phyloP scores from a whole-genome alignment of 2,797 vertebrate genomes.

The Sebastes nivosus region DNA sequence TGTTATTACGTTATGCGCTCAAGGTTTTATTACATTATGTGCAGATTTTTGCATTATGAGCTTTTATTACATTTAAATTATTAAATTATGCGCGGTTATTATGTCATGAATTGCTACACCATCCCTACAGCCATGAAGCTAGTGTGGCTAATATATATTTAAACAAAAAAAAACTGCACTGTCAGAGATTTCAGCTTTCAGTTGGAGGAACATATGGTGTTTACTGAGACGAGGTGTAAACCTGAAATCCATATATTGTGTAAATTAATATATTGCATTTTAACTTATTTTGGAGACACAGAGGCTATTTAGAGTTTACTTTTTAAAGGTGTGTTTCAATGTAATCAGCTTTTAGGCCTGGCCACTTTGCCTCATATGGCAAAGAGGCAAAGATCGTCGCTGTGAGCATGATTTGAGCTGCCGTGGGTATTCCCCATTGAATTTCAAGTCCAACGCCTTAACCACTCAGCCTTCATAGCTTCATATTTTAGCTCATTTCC shows the following conservation, averaged over 20 bases:
- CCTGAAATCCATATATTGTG: not conserved
- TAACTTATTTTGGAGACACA: not conserved
- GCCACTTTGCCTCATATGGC: not conserved
- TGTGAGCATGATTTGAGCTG: not conserved
- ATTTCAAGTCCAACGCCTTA: not conserved
- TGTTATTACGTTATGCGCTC: too few relatives aligned
- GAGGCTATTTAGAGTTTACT: not conserved
- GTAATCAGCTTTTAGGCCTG: not conserved
- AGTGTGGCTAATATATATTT: too few relatives aligned
- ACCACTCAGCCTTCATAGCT: not conserved
- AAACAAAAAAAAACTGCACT: too few relatives aligned
- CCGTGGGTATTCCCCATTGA: not conserved
- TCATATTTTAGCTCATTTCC: not conserved
- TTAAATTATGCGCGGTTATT: too few relatives aligned
- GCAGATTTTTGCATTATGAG: too few relatives aligned
- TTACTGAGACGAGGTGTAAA: not conserved
- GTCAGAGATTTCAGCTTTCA: not conserved
- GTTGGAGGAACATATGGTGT: not conserved
- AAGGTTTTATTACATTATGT: too few relatives aligned
- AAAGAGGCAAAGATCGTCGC: too few relatives aligned
- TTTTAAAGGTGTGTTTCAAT: not conserved
- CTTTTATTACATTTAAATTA: too few relatives aligned
- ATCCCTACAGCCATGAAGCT: too few relatives aligned
- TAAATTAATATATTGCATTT: not conserved
- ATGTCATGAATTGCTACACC: too few relatives aligned